Base-by-base conservation (phyloP, 2,888 invertebrate genomes). In the Troides oblongomaculatus region DNA sequence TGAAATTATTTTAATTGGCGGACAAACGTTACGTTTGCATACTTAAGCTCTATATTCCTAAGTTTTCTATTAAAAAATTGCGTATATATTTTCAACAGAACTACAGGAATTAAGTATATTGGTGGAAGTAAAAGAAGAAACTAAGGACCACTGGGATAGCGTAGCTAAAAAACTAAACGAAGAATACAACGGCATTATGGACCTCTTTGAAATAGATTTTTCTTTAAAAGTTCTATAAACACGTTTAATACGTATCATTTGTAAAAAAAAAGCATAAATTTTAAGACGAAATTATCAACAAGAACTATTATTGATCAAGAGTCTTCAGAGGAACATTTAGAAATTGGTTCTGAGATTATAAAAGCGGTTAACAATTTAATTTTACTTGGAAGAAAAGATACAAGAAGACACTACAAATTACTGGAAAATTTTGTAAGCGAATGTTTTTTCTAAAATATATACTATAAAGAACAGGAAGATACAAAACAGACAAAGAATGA, bases 61-160 rank as follows among this genome's bases (percentile, higher is more conserved):
- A 50, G 1, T 18, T 50, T 14, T 18, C 2, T 18, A 14, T 50
- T 2, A 50, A 17, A 14, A 17, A 50, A 1, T 14, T 50, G 18
- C 50, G 5, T 14, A 50, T 50, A 63, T 53, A 64, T 64, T 62
- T 71, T 30, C 83, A 84, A 57, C 80, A 92, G 91, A 83, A 72
- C 76, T 92, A 43, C 84, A 86, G 71, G 83, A 88, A 74, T 58
- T 91, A 17, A 79, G 76, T 65, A 84, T 92, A 67, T 83, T 85
- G 77, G 84, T 92, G 65, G 88, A 91, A 81, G 88, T 88, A 66
- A 84, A 86, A 6, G 75, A 78, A 25, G 57, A 62, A 0, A 83
- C 74, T 65, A 74, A 77, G n/a, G 72, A 75, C 3, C 86, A 85
- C 71, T 90, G 90, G 91, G 71, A 66, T 8, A 71, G 76, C 25